Evolutionary conservation across 92 coral and sea anemone genomes (phyloP).

Genomic region (Parazoanthus swiftii): DNA sequence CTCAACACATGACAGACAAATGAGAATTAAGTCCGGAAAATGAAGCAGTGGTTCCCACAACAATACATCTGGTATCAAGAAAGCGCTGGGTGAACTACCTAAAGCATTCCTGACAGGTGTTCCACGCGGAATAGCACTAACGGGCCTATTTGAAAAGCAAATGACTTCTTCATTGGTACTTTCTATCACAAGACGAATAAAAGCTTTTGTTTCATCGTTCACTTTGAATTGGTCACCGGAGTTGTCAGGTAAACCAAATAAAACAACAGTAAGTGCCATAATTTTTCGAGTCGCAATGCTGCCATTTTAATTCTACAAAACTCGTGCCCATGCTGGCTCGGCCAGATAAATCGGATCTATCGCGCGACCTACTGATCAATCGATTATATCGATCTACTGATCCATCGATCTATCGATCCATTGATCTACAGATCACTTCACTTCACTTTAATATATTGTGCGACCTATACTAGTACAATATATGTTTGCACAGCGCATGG

Average conservation of each 20-base stretch:
- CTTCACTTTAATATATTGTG: too few species aligned
- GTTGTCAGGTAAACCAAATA: conserved; percentile 9
- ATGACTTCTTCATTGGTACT: conserved; percentile 17
- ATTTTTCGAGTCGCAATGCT: not conserved
- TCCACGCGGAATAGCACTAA: conserved; percentile 36
- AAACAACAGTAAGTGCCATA: conserved; percentile 2
- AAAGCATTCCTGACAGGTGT: conserved; percentile 20
- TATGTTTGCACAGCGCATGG: too few species aligned
- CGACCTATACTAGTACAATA: too few species aligned
- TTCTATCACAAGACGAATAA: conserved; percentile 39
- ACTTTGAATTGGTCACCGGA: not conserved
- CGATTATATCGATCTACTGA: not conserved
- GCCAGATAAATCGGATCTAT: not conserved
- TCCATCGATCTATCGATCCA: too few species aligned
- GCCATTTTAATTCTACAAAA: conserved; percentile 17
- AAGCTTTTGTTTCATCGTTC: conserved; percentile 18
- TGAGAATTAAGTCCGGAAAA: conserved; percentile 29
- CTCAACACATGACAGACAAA: conserved; percentile 41
- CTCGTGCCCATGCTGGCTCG: conserved; percentile 14
- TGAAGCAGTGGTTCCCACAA: conserved; percentile 38
- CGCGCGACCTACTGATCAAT: not conserved
- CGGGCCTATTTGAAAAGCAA: conserved; percentile 30
- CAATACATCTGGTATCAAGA: conserved; percentile 33
- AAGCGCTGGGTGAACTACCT: conserved; percentile 28
- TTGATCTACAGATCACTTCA: too few species aligned